Evolutionary conservation across 2,113 vertebrate genomes (phyloP), one percentile per base, ranked within the genome.

Genomic region (Sander vitreus): DNA sequence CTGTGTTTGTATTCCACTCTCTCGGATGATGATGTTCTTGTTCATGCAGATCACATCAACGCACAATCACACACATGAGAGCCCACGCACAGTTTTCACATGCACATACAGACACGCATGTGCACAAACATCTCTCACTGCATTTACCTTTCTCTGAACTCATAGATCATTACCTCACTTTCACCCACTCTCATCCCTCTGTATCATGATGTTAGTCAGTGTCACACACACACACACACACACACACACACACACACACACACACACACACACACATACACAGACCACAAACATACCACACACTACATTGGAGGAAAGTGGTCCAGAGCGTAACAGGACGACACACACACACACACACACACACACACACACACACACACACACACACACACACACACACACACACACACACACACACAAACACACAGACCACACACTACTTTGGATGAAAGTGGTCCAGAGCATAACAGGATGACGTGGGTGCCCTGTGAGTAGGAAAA

Each of bases 61-160:
- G 11, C 63, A n/a, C 43, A 53, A 13, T 51, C 55, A 47, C 64
- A 27, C 58, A 23, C 10, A 43, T 10, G 2, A 43, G 39, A 43
- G 39, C 39, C 39, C 39, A 11, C 66, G 13, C 85, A 80, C 54
- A 47, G 16, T 58, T 69, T 84, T 55, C 36, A 80, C 70, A 27
- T 19, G 45, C 78, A 58, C 21, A 33, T 12, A 12, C 75, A 54
- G 27, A 79, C 39, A 16, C 12, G 18, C 74, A 57, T n/a, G 5
- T 73, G 54, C 48, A 23, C n/a, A 53, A 59, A 68, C 62, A 58
- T 55, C 45, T 43, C 65, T 63, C 14, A 4, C 64, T 33, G 30
- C 39, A 62, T 77, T 89, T 86, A 86, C 81, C 69, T 80, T 76
- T 72, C 4, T 55, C 58, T 89, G 84, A 90, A 89, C 76, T 85